phyloP scores from a whole-genome alignment of 2,888 invertebrate genomes.

The Agonopterix alstromeriana region DNA sequence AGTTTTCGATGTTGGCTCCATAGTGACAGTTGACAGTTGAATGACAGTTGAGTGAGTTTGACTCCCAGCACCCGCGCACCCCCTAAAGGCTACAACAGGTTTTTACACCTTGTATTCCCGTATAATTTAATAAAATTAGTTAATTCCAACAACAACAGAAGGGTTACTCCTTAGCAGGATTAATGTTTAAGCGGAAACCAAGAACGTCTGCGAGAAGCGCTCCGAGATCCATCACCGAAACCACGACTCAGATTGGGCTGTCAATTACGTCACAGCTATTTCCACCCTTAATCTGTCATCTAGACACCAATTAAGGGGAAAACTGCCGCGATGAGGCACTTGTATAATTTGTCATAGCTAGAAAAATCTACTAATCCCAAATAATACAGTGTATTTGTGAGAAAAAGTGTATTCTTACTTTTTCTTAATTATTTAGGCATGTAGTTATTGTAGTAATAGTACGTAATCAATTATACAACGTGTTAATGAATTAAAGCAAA shows the following conservation, averaged over 20 bases:
- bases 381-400: background rate
- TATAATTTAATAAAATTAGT: slow-evolving; percentile 15
- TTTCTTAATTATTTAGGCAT: too few relatives aligned
- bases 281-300: slow-evolving; percentile 69
- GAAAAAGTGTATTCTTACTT: too few relatives aligned
- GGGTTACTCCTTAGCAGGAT: background rate
- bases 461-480: too few relatives aligned
- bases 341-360: slow-evolving; percentile 56
- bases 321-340: slow-evolving; percentile 49
- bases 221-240: slow-evolving; percentile 48
- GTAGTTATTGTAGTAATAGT: too few relatives aligned
- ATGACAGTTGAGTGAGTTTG: too few relatives aligned
- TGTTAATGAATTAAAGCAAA: too few relatives aligned
- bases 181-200: too few relatives aligned
- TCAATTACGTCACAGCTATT: slow-evolving; percentile 69
- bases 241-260: slow-evolving; percentile 61
- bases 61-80: too few relatives aligned
- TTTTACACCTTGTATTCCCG: too few relatives aligned
- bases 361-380: slow-evolving; percentile 18
- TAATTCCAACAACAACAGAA: background rate
- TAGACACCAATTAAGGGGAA: slow-evolving; percentile 67
- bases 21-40: too few relatives aligned
- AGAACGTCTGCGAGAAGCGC: background rate
- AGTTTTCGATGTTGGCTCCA: too few relatives aligned
- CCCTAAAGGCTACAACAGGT: too few relatives aligned